A percentile compares a stretch with the other conserved stretches of the same genome.
phyloP scores from a whole-genome alignment of 2,113 vertebrate species.

The Bufo gargarizans region DNA sequence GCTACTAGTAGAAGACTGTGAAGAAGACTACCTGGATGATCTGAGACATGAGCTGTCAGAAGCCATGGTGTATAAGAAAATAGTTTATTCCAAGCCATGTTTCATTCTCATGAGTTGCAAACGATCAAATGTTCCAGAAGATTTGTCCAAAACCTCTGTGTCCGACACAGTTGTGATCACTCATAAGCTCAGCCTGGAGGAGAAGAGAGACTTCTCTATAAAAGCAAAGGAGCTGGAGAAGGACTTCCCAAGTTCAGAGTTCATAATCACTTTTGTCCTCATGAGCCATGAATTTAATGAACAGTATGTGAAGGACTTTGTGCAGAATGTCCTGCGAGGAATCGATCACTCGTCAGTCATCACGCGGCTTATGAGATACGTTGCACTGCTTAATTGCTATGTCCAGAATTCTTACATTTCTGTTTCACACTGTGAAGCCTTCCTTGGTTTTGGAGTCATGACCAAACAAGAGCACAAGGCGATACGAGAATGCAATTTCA shows the following conservation, averaged over 20 bases:
- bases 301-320: conserved; percentile 70
- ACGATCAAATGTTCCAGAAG: conserved; percentile 74
- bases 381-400: conserved; percentile 80
- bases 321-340: conserved; percentile 71
- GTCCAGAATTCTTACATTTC: conserved; percentile 81
- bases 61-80: conserved; percentile 67
- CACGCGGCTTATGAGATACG: conserved; percentile 73
- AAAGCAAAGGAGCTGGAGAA: conserved; percentile 69
- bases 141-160: conserved; percentile 68
- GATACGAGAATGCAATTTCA: conserved; percentile 68
- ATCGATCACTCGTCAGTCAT: conserved; percentile 68
- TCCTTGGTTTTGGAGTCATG: conserved; percentile 66
- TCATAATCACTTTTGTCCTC: conserved; percentile 81
- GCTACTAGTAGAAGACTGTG: conserved; percentile 78
- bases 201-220: conserved; percentile 72
- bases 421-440: conserved; percentile 80
- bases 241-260: conserved; percentile 64
- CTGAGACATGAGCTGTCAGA: conserved; percentile 70
- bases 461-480: conserved; percentile 57
- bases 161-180: conserved; percentile 79
- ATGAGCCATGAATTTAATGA: conserved; percentile 77
- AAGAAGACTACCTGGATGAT: conserved; percentile 77
- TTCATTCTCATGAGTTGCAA: conserved; percentile 81
- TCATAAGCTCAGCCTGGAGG: conserved; percentile 74
- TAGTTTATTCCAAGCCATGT: conserved; percentile 65